A percentile compares a stretch with the other conserved stretches of the same genome.
Conservation (phyloP, 2,113 vertebrate species). For the Pangasianodon gigas region DNA sequence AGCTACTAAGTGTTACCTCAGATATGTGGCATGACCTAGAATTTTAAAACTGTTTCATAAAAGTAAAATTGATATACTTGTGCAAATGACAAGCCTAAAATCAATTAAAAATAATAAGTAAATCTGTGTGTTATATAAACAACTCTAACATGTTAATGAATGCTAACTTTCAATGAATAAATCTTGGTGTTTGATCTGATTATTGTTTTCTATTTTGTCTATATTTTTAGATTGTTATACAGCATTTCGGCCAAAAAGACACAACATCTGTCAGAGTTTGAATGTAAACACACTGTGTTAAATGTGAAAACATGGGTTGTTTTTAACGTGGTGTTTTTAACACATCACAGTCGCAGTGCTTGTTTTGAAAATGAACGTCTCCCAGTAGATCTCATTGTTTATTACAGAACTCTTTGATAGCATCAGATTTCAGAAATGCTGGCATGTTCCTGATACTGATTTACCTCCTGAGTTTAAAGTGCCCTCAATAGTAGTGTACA, state of each 20-base stretch:
- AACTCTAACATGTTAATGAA: neutral
- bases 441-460: neutral
- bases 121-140: neutral
- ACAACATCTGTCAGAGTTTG: neutral
- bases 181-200: neutral
- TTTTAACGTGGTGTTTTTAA: neutral
- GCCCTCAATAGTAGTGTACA: neutral
- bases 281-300: neutral
- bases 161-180: neutral
- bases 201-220: neutral
- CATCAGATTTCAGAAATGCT: neutral
- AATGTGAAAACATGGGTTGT: neutral
- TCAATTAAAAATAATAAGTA: neutral
- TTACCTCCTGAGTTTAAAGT: neutral
- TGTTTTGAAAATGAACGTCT: neutral
- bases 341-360: neutral
- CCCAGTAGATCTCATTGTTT: neutral
- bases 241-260: neutral
- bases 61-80: neutral
- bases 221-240: neutral
- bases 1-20: neutral
- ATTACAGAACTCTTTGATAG: neutral
- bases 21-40: neutral
- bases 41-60: neutral
- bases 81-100: neutral